Evolutionary conservation across 2,113 vertebrate genomes (phyloP).

Genomic region (Notiomystis cincta): DNA sequence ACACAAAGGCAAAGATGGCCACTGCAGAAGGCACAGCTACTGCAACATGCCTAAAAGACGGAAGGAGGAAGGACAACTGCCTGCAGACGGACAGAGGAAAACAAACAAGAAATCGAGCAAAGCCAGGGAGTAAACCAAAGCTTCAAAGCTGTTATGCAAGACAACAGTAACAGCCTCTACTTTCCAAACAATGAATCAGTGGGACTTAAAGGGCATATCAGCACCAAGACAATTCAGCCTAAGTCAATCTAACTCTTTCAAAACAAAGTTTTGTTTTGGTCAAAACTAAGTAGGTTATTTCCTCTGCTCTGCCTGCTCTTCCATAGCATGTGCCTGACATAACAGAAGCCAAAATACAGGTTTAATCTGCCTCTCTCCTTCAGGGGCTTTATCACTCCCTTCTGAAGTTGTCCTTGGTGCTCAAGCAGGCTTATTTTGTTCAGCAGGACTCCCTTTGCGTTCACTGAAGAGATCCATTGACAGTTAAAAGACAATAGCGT

Average conservation of each 20-base stretch:
- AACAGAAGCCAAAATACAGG: background rate
- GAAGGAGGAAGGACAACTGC: background rate
- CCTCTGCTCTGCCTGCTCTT: background rate
- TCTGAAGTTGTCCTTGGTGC: background rate
- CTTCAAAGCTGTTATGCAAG: slow-evolving; percentile 13
- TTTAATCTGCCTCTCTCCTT: background rate
- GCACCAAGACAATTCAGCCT: background rate
- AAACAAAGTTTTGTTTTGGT: slow-evolving; percentile 14
- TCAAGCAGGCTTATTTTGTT: background rate
- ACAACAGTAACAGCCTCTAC: background rate
- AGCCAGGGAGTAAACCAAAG: background rate
- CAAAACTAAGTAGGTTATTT: background rate
- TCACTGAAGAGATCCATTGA: background rate
- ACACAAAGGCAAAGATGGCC: background rate
- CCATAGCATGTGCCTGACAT: background rate
- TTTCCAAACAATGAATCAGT: slow-evolving; percentile 26
- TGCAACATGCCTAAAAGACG: fast-evolving
- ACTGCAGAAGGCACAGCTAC: background rate
- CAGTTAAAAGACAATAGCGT: background rate
- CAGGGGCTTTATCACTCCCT: background rate
- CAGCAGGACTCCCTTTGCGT: background rate
- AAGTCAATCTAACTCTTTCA: background rate
- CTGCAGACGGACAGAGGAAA: background rate
- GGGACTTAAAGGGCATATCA: background rate
- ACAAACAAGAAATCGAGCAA: background rate